Evolutionary conservation across 2,797 vertebrate species (phyloP).

Genomic region (Ispidina picta): DNA sequence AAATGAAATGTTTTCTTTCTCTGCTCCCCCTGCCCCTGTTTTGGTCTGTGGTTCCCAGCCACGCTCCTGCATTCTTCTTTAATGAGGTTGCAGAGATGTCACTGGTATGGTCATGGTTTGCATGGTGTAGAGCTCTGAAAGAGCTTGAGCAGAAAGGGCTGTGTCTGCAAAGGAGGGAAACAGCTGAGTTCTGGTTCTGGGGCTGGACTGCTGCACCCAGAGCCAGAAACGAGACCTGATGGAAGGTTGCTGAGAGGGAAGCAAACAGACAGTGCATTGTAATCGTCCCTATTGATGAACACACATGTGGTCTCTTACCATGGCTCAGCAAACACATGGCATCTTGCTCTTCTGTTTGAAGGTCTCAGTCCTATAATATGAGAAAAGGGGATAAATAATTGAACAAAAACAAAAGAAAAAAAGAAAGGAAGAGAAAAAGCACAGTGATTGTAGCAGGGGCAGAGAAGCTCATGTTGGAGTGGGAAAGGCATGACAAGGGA

Average conservation of each 20-base stretch:
- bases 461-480: not conserved
- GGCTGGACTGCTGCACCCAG: not conserved
- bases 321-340: not conserved
- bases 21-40: not conserved
- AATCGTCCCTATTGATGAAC: not conserved
- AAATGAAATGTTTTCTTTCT: not conserved
- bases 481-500: not conserved
- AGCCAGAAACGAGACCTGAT: not conserved
- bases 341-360: not conserved
- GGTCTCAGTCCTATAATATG: not conserved
- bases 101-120: fast-evolving
- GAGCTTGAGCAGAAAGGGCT: not conserved
- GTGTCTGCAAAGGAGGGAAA: not conserved
- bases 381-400: not conserved
- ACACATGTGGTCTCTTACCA: not conserved
- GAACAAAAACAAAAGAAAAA: not conserved
- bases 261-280: not conserved
- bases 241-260: not conserved
- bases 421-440: not conserved
- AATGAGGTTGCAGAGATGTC: not conserved
- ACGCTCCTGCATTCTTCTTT: not conserved
- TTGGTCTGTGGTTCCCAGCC: not conserved
- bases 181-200: not conserved
- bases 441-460: not conserved
- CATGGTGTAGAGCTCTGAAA: not conserved